These are phyloP conservation scores for Conops quadrifasciatus DNA, from an alignment of 2,888 invertebrate species.

Conservation along the genomic window DNA sequence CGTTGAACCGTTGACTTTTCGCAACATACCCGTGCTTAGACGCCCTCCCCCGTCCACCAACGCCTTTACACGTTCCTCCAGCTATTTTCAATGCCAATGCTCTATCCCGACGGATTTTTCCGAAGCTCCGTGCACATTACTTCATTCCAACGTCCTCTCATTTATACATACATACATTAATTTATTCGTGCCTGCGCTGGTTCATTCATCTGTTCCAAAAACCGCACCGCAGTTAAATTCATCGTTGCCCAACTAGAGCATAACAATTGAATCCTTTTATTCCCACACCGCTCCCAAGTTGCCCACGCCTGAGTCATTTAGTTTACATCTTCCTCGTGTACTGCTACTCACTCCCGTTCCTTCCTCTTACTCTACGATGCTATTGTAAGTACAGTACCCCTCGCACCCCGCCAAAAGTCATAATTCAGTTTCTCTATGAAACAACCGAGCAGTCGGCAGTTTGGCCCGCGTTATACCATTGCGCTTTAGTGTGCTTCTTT, in stretches of 20 bases:
- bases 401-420: background rate
- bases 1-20: background rate
- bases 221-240: constrained; percentile 33
- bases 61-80: background rate
- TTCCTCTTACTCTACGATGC: background rate
- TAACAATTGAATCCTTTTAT: constrained; percentile 32
- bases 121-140: background rate
- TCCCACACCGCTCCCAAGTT: background rate
- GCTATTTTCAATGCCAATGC: background rate
- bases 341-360: background rate
- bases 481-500: too few relatives aligned
- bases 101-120: too few relatives aligned
- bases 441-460: background rate
- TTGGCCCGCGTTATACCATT: background rate
- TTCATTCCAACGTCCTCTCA: background rate
- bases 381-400: background rate
- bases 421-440: background rate
- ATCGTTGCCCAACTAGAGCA: constrained; percentile 28
- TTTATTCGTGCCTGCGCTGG: constrained; percentile 11
- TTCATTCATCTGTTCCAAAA: constrained; percentile 23
- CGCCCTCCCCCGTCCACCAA: background rate
- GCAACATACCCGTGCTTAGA: background rate
- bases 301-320: background rate
- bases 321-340: background rate
- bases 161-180: background rate